Base-by-base conservation (phyloP, 2,888 invertebrate genomes). In the Nemapogon koenigi region DNA sequence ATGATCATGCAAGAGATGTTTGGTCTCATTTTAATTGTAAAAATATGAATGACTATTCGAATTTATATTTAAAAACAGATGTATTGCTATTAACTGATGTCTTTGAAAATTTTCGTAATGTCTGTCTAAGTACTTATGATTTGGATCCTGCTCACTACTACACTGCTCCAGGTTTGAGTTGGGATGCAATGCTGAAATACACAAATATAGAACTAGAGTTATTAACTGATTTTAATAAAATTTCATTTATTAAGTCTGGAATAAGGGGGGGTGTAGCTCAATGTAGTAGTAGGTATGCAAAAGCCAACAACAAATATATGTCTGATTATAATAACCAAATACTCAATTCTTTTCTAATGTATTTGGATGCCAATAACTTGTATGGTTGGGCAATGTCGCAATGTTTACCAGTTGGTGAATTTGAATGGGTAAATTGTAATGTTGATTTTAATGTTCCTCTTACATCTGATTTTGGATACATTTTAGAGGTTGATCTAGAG, bases 321-420 rank as follows among this genome's bases (percentile, higher is more conserved):
- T 25, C 35, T 3, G 35, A 45, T 13, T 57, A 48, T 44, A 37
- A 58, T 38, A 11, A 30, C 6, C 35, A 35, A 4, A 18, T 48
- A 45, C 37, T 17, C 6, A 26, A 28, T 3, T 51, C 45, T 10
- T 60, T 46, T 41, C 19, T 64, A 10, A 41, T 47, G 13, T 60
- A 57, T 39, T 44, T 55, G 3, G 59, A 59, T 46, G 50, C 49
- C 1, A 61, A 62, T 41, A 62, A 59, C 43, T 41, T 57, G 11
- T 62, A 61, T 44, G 57, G 57, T 3, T 52, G 49, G 48, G 57
- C 57, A 2, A 55, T 63, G 57, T 46, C 41, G 4, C 47, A 58
- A 41, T 40, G 41, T 10, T 41, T 62, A 13, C 59, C 62, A 1
- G 27, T 39, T 6, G 40, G 43, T 8, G 45, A 43, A 7, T 59